Base-by-base conservation (phyloP, 2,888 invertebrate genomes). In the Chymomyza amoena region DNA sequence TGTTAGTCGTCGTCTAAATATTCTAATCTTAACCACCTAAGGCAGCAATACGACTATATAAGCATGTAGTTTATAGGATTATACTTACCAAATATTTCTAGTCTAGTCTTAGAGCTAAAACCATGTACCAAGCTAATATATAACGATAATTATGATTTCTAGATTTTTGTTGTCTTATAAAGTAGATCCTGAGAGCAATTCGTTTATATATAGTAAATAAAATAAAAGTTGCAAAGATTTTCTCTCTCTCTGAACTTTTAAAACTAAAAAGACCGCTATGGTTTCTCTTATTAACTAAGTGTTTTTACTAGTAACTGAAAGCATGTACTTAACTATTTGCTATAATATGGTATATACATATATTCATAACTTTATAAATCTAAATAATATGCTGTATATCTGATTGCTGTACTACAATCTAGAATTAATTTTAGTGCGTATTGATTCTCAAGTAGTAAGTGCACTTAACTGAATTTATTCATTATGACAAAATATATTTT, bases 11-110 rank as follows among this genome's bases (percentile, higher is more conserved):
- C 67, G 57, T 67, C 61, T 51, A 68, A 71, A 64, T 71, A 72
- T 66, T 59, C 66, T 68, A 72, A 32, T 32, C 32, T 61, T 79
- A 75, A 85, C 84, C 83, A 85, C 81, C 85, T 78, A 79, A 77
- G 57, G 63, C 63, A 69, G 75, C 64, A 68, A 72, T 63, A 66
- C 54, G 66, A 63, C 57, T 57, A 15, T 57, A 15, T 36, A 9
- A n/a, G 50, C 64, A n/a, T 7, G 25, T 13, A 50, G 9, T 5
- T 6, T 16, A 36, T 32, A 50, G 56, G 52, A 54, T 54, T 62
- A 59, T 69, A 10, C 15, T 25, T 20, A 16, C 52, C 13, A 52
- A 15, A 57, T 64, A 81, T 86, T 77, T 81, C 79, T 84, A 83
- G 79, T 84, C 82, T 84, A 54, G 18, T 54, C 20, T 54, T 16